Evolutionary conservation across 2,888 invertebrate species (phyloP).

Genomic region (Pilophorus perplexus): DNA sequence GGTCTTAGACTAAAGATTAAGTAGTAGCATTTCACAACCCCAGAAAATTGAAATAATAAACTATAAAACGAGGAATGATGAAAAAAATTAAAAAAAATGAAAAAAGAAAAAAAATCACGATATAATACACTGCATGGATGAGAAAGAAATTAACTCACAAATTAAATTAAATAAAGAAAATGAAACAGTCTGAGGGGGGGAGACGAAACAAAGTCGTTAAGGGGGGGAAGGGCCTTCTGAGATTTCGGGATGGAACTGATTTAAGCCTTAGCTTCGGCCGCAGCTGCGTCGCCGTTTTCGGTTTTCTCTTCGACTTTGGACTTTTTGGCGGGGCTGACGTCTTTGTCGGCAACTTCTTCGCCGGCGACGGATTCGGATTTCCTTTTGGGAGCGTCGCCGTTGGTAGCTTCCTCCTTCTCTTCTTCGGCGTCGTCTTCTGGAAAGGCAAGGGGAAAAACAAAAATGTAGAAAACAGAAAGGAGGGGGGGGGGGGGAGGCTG

Average conservation of each 20-base stretch:
- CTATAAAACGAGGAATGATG: conserved; percentile 33
- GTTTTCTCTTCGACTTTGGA: conserved; percentile 62
- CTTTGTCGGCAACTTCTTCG: conserved; percentile 32
- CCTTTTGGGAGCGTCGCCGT: conserved; percentile 23
- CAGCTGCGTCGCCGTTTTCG: conserved; percentile 46
- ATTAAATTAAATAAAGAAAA: too few relatives aligned
- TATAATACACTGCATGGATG: conserved; percentile 21
- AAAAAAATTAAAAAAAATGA: background rate
- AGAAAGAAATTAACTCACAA: background rate
- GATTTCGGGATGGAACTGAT: conserved; percentile 15
- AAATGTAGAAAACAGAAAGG: too few relatives aligned
- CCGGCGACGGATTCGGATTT: conserved; percentile 34
- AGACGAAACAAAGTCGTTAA: too few relatives aligned
- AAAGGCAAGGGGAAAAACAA: too few relatives aligned
- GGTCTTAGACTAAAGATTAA: conserved; percentile 21
- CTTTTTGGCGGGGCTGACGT: conserved; percentile 68
- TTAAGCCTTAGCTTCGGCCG: conserved; percentile 43
- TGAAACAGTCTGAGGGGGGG: too few relatives aligned
- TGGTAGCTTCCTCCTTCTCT: conserved; percentile 1
- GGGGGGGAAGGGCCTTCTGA: too few relatives aligned
- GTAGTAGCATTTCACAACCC: conserved; percentile 38
- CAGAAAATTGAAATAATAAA: conserved; percentile 31
- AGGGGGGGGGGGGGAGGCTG: too few relatives aligned
- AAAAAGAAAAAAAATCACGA: background rate
- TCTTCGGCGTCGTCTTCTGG: background rate